Conservation (phyloP, 2,797 vertebrate species). For the Spatula versicolor region DNA sequence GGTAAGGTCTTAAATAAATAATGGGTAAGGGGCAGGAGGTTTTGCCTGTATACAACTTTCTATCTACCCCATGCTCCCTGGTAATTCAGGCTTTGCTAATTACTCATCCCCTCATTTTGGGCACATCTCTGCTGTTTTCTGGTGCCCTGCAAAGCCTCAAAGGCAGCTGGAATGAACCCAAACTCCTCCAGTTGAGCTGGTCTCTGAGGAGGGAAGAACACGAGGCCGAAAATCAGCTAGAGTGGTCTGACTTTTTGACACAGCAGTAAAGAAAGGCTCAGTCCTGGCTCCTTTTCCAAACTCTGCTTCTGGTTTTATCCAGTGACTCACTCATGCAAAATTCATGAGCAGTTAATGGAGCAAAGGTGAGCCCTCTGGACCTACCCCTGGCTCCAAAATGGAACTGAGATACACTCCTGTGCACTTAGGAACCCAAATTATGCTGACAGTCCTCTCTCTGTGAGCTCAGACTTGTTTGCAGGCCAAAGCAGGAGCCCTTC, state of each 20-base stretch:
- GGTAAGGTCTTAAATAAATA: not conserved
- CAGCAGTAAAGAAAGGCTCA: not conserved
- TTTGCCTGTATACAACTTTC: not conserved
- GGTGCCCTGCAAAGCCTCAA: not conserved
- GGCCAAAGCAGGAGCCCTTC: not conserved
- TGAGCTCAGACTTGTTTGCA: not conserved
- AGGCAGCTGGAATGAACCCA: not conserved
- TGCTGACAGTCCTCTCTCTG: not conserved
- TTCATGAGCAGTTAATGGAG: not conserved
- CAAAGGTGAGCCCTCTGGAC: not conserved
- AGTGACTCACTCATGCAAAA: slow-evolving; percentile 4
- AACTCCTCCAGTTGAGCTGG: not conserved
- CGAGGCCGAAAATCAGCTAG: not conserved
- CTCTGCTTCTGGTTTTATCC: not conserved
- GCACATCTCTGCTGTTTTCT: not conserved
- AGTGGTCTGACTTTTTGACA: not conserved
- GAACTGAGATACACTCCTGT: not conserved
- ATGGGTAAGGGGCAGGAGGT: not conserved
- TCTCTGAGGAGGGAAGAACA: not conserved
- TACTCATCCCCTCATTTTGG: not conserved
- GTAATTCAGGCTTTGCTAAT: not conserved
- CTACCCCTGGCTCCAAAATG: not conserved
- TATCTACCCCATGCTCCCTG: not conserved
- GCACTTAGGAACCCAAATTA: not conserved
- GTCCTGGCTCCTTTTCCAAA: not conserved